Conservation (phyloP, 2,797 vertebrate genomes). For the Anguilla anguilla region DNA sequence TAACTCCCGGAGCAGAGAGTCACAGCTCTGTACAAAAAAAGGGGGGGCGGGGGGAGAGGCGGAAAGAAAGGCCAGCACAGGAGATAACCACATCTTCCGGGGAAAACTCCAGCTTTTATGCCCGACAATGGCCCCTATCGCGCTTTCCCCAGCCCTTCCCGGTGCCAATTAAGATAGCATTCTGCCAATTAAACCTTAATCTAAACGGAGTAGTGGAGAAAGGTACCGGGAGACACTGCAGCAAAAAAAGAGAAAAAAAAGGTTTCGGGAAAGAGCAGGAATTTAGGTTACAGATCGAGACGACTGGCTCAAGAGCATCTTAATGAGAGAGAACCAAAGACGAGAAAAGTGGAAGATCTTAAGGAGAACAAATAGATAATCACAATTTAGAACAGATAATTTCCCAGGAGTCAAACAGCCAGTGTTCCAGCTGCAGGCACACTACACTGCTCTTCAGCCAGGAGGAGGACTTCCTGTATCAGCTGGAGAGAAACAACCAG, state of each 20-base stretch:
- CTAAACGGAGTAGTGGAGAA: background rate
- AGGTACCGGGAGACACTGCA: background rate
- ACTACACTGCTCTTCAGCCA: conserved; percentile 45
- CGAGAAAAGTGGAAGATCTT: background rate
- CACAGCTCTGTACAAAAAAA: background rate
- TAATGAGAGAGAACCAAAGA: background rate
- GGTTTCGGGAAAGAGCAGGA: background rate
- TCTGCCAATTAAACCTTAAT: conserved; percentile 36
- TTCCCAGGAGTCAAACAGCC: conserved; percentile 36
- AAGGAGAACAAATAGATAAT: background rate
- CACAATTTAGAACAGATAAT: conserved; percentile 23
- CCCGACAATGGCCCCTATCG: conserved; percentile 13
- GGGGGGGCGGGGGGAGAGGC: background rate
- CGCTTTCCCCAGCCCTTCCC: conserved; percentile 6
- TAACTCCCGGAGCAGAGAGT: background rate
- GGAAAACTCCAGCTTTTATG: background rate
- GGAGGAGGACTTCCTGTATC: conserved; percentile 53
- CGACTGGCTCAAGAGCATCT: background rate
- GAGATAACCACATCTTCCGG: background rate
- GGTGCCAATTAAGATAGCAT: conserved; percentile 37
- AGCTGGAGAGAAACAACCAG: conserved; percentile 45
- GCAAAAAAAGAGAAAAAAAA: conserved; percentile 28
- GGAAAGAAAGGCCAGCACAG: background rate
- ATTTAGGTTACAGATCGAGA: background rate
- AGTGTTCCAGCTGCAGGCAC: conserved; percentile 43